Percentiles rank a stretch among this genome's conserved stretches.
These are phyloP conservation scores for Idaea straminata DNA, from an alignment of 2,888 invertebrate species.

Conservation along the genomic window DNA sequence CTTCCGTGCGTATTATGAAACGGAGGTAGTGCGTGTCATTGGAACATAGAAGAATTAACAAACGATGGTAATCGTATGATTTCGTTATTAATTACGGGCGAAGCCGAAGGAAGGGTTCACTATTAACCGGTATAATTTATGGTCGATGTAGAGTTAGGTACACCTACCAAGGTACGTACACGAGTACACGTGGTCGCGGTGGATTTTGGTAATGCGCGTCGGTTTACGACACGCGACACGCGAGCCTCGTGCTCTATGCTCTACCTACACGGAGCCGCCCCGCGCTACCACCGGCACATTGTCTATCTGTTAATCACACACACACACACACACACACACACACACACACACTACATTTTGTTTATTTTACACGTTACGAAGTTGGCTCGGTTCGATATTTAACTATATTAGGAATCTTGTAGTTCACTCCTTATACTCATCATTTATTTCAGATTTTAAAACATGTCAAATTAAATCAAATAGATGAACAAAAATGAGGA, in stretches of 20 bases:
- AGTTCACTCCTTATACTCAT: no score
- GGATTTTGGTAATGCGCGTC: conserved; percentile 65
- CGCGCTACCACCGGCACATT: no score
- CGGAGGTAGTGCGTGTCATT: conserved; percentile 30
- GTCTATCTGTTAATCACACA: no score
- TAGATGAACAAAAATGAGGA: no score
- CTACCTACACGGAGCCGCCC: no score
- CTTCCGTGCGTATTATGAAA: conserved; percentile 22
- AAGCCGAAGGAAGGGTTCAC: conserved; percentile 66
- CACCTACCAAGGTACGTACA: conserved; percentile 21
- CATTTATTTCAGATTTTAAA: no score
- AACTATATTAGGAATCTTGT: no score
- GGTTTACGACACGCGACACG: conserved; percentile 63
- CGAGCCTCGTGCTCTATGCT: conserved; percentile 34
- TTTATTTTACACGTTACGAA: no score
- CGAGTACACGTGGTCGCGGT: conserved; percentile 64
- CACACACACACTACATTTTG: no score
- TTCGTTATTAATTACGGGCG: conserved; percentile 70
- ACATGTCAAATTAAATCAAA: no score
- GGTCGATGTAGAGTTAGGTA: conserved; percentile 33
- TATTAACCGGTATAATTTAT: conserved; percentile 73
- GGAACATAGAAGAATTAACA: conserved; percentile 42
- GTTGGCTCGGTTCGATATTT: no score
- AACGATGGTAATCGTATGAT: conserved; percentile 61
- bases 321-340: no score